Evolutionary conservation across 2,888 invertebrate genomes (phyloP).

Genomic region (Oligia latruncula): DNA sequence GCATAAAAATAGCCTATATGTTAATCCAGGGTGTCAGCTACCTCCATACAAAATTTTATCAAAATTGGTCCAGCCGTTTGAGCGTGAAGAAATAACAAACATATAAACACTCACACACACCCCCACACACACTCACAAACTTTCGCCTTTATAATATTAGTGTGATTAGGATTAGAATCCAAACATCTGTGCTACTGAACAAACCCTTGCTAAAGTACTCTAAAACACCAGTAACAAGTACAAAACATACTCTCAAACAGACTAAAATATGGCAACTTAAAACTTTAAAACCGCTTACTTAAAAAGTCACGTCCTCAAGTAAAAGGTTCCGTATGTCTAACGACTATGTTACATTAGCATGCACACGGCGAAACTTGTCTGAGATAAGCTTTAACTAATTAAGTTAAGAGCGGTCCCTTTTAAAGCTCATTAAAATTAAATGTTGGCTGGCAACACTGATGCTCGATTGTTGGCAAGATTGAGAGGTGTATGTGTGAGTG

Average conservation of each 20-base stretch:
- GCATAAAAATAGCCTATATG: too few relatives aligned
- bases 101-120: too few relatives aligned
- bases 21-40: too few relatives aligned
- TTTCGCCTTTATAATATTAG: neutral
- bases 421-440: conserved; percentile 80
- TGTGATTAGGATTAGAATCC: neutral
- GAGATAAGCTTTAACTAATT: conserved; percentile 79
- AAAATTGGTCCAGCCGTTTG: too few relatives aligned
- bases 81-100: too few relatives aligned
- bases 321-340: conserved; percentile 43
- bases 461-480: conserved; percentile 57
- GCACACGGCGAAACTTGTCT: conserved; percentile 61
- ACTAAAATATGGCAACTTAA: conserved; percentile 9
- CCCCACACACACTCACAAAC: too few relatives aligned
- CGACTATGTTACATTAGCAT: conserved; percentile 65
- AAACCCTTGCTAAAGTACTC: neutral
- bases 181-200: neutral
- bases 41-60: too few relatives aligned
- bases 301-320: conserved; percentile 51
- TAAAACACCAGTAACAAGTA: neutral
- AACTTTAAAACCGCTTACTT: conserved; percentile 46
- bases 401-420: conserved; percentile 77
- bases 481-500: conserved; percentile 16
- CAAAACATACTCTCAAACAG: conserved; percentile 4
- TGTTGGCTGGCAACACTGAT: conserved; percentile 67